Base-by-base conservation (phyloP, 2,113 vertebrate species). In the Clarias batrachus region DNA sequence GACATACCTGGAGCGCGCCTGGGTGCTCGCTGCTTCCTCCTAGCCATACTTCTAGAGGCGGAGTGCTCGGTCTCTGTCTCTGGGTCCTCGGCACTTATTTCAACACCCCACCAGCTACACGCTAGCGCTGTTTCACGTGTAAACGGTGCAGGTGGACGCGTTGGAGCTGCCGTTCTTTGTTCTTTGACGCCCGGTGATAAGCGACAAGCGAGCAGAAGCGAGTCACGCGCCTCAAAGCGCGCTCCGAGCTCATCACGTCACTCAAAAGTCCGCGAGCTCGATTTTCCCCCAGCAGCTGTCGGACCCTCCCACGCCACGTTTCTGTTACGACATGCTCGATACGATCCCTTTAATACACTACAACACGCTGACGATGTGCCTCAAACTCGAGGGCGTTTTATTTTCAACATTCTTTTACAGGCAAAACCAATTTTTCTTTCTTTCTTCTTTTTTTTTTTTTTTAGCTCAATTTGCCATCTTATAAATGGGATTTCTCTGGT, bases 21-120 rank as follows among this genome's bases (percentile, higher is more conserved):
- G 90, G 98, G 98, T 95, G 97, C 97, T 91, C 99, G 97, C 97
- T 99, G 98, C 96, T 99, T 99, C 96, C 97, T 97, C 94, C 98
- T 94, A 93, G 98, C 97, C 98, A 99, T 99, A 94, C 92, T 96
- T 87, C 85, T 73, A 30, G 54, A 27, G 13, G 17, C 19, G 33
- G 10, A 62, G 30, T 68, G 60, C 78, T 66, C 60, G 2, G 57
- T 66, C 65, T 11, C 48, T 7, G 48, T 48, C 48, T 48, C 48
- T 8, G 48, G 78, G 56, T 85, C 71, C 89, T 52, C 84, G 33
- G 13, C 59, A 68, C 83, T 37, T 25, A 57, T 41, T 83, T 74
- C 21, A 30, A 23, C 16, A 9, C 68, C 3, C 30, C 48, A 81
- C 30, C 48, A 81, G 63, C 41, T 52, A 30, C 79, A 48, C 14